phyloP scores from a whole-genome alignment of 2,113 vertebrate genomes.

The Sclerurus mexicanus region DNA sequence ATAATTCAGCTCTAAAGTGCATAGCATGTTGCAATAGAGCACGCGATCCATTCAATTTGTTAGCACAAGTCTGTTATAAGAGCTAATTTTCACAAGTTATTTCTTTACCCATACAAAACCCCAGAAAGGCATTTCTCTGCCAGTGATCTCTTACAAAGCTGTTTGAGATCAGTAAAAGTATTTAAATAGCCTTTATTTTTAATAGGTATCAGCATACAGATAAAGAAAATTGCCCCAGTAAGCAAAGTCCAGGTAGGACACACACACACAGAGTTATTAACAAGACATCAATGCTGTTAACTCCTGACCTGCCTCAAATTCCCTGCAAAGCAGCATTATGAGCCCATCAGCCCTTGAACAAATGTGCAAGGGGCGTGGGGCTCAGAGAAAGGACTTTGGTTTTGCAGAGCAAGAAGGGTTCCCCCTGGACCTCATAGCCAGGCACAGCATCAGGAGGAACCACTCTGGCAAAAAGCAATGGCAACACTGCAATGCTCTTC shows the following conservation, averaged over 20 bases:
- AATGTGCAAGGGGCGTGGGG: background rate
- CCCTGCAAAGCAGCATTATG: background rate
- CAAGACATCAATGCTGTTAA: background rate
- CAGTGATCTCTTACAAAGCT: background rate
- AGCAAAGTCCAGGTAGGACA: background rate
- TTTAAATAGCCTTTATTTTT: conserved; percentile 16
- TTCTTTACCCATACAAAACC: background rate
- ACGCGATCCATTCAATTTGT: background rate
- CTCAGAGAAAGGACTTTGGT: background rate
- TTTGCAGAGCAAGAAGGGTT: background rate
- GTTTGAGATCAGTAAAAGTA: background rate
- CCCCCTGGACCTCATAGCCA: background rate
- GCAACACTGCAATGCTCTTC: rapidly evolving
- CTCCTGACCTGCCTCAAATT: background rate
- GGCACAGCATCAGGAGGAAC: background rate
- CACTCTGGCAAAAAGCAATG: background rate
- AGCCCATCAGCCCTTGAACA: background rate
- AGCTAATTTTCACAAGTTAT: background rate
- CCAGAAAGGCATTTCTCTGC: background rate
- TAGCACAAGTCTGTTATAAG: background rate
- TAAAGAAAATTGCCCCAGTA: background rate
- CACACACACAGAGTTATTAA: background rate
- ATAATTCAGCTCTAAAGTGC: background rate
- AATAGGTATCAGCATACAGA: background rate
- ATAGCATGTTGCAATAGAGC: background rate